A percentile compares a stretch with the other conserved stretches of the same genome.
These are phyloP conservation scores for Arbacia lixula DNA, from an alignment of 53 echinoderm and acorn worm genomes.

Conservation along the genomic window DNA sequence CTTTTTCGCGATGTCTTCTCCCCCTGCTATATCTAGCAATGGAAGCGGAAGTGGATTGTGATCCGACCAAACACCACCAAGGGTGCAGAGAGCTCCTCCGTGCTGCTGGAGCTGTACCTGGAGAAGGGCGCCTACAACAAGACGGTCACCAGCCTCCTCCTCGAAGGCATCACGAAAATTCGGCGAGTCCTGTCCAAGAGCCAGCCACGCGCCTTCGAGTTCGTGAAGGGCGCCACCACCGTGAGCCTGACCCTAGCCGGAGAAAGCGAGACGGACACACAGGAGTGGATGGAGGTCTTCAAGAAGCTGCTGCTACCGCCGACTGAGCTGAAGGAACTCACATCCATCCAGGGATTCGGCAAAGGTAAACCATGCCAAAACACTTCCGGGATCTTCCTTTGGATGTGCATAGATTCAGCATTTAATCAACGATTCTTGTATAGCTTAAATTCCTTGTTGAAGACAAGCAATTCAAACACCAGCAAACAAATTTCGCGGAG, in stretches of 20 bases:
- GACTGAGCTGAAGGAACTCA: slow-evolving; percentile 65
- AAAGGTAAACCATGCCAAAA: slow-evolving; percentile 65
- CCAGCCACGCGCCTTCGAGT: slow-evolving; percentile 79
- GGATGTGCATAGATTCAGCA: too few relatives aligned
- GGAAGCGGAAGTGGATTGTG: slow-evolving; percentile 87
- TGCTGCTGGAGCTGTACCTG: slow-evolving; percentile 83
- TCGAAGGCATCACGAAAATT: slow-evolving; percentile 74
- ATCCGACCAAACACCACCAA: slow-evolving; percentile 81
- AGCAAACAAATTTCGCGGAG: too few relatives aligned
- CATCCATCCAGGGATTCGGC: slow-evolving; percentile 53
- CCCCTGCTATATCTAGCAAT: slow-evolving; percentile 60
- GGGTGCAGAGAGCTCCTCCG: slow-evolving; percentile 57
- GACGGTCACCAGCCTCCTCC: slow-evolving; percentile 80
- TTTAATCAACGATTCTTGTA: too few relatives aligned
- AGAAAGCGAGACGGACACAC: slow-evolving; percentile 80
- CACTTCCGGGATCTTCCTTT: too few relatives aligned
- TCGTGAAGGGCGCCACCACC: slow-evolving; percentile 56
- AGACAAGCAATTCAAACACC: too few relatives aligned
- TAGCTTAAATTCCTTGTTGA: too few relatives aligned
- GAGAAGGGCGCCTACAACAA: slow-evolving; percentile 89
- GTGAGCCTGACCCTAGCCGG: slow-evolving; percentile 68
- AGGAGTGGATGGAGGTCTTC: slow-evolving; percentile 85
- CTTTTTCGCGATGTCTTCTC: background rate
- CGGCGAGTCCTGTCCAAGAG: slow-evolving; percentile 68
- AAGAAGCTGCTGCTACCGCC: slow-evolving; percentile 68